Evolutionary conservation across 1,140 invertebrate genomes (phyloP).

Genomic region (Mesaphorura yosii): DNA sequence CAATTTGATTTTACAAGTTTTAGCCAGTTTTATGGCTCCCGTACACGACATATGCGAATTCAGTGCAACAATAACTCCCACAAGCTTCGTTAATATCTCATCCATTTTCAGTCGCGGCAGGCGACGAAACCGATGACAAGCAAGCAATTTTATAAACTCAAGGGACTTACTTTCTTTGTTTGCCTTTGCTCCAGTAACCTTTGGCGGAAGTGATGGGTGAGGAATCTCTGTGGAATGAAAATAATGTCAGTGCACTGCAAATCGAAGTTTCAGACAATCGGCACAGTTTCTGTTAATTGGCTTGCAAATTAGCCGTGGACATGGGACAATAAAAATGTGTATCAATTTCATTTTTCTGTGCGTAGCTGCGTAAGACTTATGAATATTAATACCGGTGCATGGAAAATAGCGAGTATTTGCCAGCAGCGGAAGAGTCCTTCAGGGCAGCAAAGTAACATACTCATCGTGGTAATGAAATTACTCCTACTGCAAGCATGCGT

Average conservation of each 20-base stretch:
- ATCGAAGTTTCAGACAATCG: neutral
- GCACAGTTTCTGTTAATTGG: neutral
- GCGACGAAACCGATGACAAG: neutral
- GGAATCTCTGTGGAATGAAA: slow-evolving; percentile 50
- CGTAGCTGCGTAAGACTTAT: too few relatives aligned
- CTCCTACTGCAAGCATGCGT: too few relatives aligned
- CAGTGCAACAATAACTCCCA: too few relatives aligned
- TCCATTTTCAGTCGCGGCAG: too few relatives aligned
- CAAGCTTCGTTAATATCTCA: too few relatives aligned
- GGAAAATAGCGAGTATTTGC: neutral
- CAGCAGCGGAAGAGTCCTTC: too few relatives aligned
- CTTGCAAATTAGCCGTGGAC: neutral
- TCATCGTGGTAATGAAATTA: too few relatives aligned
- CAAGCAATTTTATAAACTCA: neutral
- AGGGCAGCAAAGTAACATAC: too few relatives aligned
- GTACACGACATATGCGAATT: too few relatives aligned
- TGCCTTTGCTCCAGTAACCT: slow-evolving; percentile 49
- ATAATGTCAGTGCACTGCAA: neutral
- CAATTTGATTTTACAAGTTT: too few relatives aligned
- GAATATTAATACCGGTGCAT: too few relatives aligned
- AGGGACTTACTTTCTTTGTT: slow-evolving; percentile 29
- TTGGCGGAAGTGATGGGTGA: slow-evolving; percentile 51
- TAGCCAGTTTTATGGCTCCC: too few relatives aligned
- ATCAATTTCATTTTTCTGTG: neutral
- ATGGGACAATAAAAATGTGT: neutral